Conservation (phyloP, 1,140 invertebrate genomes). For the Aphaenogaster floridana region DNA sequence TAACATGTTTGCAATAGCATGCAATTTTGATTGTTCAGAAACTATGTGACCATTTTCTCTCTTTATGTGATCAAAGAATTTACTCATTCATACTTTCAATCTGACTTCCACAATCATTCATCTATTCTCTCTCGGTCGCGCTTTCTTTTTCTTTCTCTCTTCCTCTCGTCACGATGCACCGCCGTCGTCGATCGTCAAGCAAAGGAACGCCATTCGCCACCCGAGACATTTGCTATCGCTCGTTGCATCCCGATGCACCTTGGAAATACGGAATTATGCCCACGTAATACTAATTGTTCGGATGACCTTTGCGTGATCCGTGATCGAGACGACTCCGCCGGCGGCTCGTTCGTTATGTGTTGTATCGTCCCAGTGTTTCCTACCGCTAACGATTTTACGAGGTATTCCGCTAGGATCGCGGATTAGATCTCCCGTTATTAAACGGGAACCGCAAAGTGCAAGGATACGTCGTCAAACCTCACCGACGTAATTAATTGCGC, state of each 20-base stretch:
- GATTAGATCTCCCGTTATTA: constrained; percentile 45
- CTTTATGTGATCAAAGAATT: neutral
- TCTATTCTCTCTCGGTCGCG: constrained; percentile 1
- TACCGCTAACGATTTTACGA: constrained; percentile 63
- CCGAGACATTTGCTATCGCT: constrained; percentile 22
- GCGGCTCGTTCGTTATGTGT: constrained; percentile 57
- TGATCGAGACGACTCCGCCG: constrained; percentile 59
- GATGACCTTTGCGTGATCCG: constrained; percentile 80
- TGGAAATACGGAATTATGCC: constrained; percentile 71
- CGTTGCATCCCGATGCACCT: constrained; percentile 50
- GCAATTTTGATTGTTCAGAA: constrained; percentile 11
- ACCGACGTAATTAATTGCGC: constrained; percentile 47
- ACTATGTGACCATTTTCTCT: constrained; percentile 22
- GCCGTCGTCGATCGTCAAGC: neutral
- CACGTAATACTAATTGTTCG: constrained; percentile 75
- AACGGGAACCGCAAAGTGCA: constrained; percentile 45
- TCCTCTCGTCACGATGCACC: neutral
- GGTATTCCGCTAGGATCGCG: constrained; percentile 60
- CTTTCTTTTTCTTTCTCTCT: neutral
- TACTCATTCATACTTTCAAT: constrained; percentile 11
- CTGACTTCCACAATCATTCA: neutral
- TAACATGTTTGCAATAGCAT: neutral
- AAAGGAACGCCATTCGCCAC: neutral
- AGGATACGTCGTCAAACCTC: constrained; percentile 19
- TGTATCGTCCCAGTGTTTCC: constrained; percentile 68